Evolutionary conservation across 92 coral and sea anemone genomes (phyloP).

Genomic region (Montipora capitata): DNA sequence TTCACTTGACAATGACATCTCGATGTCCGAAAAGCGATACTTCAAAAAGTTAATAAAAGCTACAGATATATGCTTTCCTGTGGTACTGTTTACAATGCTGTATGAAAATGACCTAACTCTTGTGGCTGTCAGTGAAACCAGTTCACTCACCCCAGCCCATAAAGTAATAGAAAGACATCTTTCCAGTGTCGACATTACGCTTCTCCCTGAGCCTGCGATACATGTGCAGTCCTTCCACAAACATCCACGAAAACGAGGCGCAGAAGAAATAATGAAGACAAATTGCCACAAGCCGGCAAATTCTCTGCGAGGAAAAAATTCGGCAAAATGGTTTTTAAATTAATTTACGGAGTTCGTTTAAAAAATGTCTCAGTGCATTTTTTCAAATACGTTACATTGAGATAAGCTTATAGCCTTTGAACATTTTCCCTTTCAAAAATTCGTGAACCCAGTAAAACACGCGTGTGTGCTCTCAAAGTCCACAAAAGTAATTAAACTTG

Average conservation of each 20-base stretch:
- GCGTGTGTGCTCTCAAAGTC: too few species aligned
- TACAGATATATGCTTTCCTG: not conserved
- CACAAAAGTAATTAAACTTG: too few species aligned
- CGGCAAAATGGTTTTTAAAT: not conserved
- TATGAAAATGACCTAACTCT: too few species aligned
- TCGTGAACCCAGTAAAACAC: too few species aligned
- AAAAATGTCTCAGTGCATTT: too few species aligned
- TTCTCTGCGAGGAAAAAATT: constrained; percentile 60
- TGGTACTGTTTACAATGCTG: not conserved
- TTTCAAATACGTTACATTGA: too few species aligned
- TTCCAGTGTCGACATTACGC: constrained; percentile 93
- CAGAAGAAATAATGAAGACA: constrained; percentile 96
- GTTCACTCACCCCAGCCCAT: constrained; percentile 97
- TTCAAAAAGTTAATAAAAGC: not conserved
- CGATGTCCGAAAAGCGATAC: too few species aligned
- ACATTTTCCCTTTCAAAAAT: too few species aligned
- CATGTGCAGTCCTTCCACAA: constrained; percentile 98
- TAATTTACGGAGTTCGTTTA: too few species aligned
- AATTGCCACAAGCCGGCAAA: constrained; percentile 93
- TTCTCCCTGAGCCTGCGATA: constrained; percentile 96
- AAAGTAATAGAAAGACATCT: constrained; percentile 97
- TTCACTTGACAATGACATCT: too few species aligned
- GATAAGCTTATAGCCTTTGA: too few species aligned
- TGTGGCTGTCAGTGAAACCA: too few species aligned
- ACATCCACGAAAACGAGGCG: constrained; percentile 99